Percentiles rank a stretch among this genome's conserved stretches.
These are phyloP conservation scores for Balearica regulorum DNA, from an alignment of 2,797 vertebrate genomes.

Conservation along the genomic window DNA sequence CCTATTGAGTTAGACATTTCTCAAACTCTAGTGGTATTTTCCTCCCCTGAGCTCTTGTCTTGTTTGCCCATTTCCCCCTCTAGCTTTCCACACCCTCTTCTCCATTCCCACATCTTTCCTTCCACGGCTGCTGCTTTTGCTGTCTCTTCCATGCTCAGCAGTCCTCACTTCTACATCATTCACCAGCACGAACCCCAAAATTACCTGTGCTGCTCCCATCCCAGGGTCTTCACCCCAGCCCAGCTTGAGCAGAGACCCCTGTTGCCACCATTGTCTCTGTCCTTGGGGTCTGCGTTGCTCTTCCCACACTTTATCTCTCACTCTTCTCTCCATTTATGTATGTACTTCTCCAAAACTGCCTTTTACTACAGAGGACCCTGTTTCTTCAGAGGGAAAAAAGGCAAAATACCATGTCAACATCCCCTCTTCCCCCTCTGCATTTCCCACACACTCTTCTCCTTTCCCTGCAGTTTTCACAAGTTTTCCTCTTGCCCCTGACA, in stretches of 20 bases:
- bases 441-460: neutral
- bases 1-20: neutral
- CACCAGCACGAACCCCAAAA: neutral
- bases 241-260: neutral
- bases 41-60: neutral
- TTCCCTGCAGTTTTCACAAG: neutral
- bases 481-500: neutral
- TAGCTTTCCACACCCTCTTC: neutral
- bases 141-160: neutral
- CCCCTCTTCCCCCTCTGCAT: neutral
- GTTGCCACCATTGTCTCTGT: neutral
- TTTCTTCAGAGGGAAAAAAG: neutral
- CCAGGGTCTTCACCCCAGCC: neutral
- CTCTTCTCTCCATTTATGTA: accelerated
- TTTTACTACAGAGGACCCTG: neutral
- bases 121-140: accelerated
- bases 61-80: neutral
- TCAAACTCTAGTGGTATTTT: neutral
- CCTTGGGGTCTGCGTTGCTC: neutral
- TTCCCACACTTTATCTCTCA: neutral
- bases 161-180: neutral
- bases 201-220: neutral
- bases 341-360: neutral
- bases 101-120: neutral
- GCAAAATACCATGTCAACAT: accelerated